Evolutionary conservation across 2,113 vertebrate species (phyloP).

Genomic region (Rallus limicola): DNA sequence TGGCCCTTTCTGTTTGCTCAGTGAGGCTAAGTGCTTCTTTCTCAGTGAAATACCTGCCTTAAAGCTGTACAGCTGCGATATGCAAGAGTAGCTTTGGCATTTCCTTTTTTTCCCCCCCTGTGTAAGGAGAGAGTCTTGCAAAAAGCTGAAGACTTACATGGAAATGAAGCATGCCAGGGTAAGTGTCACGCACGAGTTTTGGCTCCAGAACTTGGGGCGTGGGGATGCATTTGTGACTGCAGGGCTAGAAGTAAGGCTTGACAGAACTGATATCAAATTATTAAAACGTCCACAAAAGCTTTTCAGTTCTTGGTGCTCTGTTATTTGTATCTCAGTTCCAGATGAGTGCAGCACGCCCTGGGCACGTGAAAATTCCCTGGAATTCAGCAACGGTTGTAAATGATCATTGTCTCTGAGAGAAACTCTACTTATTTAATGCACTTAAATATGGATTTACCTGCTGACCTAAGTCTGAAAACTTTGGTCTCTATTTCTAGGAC

Average conservation of each 20-base stretch:
- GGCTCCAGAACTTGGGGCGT: neutral
- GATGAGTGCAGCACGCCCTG: neutral
- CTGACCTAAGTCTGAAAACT: neutral
- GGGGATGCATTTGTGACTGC: neutral
- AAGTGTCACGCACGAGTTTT: rapidly evolving
- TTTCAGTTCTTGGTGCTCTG: neutral
- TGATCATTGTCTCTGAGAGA: neutral
- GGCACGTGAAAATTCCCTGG: neutral
- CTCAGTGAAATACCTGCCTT: constrained; percentile 33
- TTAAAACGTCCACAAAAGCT: neutral
- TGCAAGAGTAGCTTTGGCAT: constrained; percentile 34
- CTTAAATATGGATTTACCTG: neutral
- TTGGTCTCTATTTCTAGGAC: neutral
- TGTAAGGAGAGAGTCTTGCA: neutral
- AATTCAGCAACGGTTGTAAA: neutral
- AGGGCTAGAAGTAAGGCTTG: neutral
- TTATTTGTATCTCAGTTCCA: neutral
- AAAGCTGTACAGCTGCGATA: constrained; percentile 25
- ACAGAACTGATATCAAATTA: neutral
- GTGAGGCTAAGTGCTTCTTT: constrained; percentile 33
- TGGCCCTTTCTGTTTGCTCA: constrained; percentile 51
- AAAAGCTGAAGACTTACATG: neutral
- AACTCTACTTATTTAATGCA: neutral
- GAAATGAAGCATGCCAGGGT: neutral
- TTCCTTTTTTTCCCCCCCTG: neutral